Evolutionary conservation across 1,140 invertebrate species (phyloP).

Genomic region (Diabrotica virgifera): DNA sequence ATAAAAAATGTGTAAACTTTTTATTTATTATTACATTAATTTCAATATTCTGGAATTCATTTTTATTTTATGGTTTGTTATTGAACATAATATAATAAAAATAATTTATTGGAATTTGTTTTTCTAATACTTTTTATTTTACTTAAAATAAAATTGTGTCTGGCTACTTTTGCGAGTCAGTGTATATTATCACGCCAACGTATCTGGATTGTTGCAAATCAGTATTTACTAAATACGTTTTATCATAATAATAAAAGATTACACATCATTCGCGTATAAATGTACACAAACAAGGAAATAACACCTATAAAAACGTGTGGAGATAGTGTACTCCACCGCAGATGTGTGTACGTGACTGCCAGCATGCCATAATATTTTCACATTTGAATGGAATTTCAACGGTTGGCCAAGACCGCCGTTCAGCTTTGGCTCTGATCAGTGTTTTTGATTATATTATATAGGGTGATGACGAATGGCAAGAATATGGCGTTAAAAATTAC

Average conservation of each 20-base stretch:
- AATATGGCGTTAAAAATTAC: too few relatives aligned
- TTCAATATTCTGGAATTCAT: too few relatives aligned
- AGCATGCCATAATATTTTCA: slow-evolving; percentile 25
- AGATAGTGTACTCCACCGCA: not conserved
- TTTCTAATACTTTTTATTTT: too few relatives aligned
- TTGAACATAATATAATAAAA: too few relatives aligned
- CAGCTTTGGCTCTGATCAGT: not conserved
- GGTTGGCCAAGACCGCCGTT: not conserved
- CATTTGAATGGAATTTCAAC: slow-evolving; percentile 3
- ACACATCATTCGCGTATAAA: not conserved
- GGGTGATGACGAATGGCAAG: too few relatives aligned
- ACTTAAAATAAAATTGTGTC: too few relatives aligned
- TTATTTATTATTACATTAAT: too few relatives aligned
- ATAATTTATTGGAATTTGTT: too few relatives aligned
- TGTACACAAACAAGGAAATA: too few relatives aligned
- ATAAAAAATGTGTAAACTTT: too few relatives aligned
- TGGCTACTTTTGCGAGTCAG: too few relatives aligned
- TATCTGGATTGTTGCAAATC: not conserved
- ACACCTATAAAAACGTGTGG: not conserved
- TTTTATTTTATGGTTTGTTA: too few relatives aligned
- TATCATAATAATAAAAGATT: not conserved
- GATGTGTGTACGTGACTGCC: slow-evolving; percentile 35
- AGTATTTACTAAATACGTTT: not conserved
- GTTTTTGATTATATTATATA: not conserved
- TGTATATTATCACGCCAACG: not conserved